Evolutionary conservation across 2,113 vertebrate species (phyloP).

Genomic region (Phyllopteryx taeniolatus): DNA sequence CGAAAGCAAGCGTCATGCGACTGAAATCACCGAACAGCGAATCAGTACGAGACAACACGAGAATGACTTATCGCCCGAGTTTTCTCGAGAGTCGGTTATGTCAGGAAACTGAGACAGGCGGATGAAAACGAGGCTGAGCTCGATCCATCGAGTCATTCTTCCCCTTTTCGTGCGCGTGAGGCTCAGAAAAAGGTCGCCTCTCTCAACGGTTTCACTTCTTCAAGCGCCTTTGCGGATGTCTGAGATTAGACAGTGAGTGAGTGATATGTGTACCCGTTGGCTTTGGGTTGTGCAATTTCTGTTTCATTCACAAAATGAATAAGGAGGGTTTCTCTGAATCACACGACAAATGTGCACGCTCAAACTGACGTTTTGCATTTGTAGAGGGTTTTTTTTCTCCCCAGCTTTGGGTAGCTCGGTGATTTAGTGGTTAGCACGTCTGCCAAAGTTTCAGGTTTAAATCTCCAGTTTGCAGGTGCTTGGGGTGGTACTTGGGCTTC

Average conservation of each 20-base stretch:
- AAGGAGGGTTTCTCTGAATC: not conserved
- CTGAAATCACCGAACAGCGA: slow-evolving; percentile 15
- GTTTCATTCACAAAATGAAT: slow-evolving; percentile 8
- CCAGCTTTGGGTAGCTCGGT: not conserved
- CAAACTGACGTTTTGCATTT: not conserved
- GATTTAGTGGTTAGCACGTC: not conserved
- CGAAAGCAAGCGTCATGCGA: slow-evolving; percentile 1
- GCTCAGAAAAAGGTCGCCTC: slow-evolving; percentile 63
- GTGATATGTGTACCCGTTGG: not conserved
- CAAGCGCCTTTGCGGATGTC: slow-evolving; percentile 30
- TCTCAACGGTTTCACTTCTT: slow-evolving; percentile 72
- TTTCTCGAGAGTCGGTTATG: slow-evolving; percentile 58
- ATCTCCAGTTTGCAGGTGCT: not conserved
- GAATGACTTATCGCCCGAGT: slow-evolving; percentile 38
- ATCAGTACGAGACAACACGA: slow-evolving; percentile 39
- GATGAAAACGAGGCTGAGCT: slow-evolving; percentile 60
- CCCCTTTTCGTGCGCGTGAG: slow-evolving; percentile 52
- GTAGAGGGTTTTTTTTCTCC: not conserved
- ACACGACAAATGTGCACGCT: not conserved
- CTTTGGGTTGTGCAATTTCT: not conserved
- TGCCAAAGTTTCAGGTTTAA: not conserved
- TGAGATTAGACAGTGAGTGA: not conserved
- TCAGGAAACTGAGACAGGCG: slow-evolving; percentile 76
- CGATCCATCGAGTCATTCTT: slow-evolving; percentile 74
- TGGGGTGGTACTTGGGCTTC: too few relatives aligned